A percentile compares a stretch with the other conserved stretches of the same genome.
Conservation (phyloP, 2,113 vertebrate species). For the Urocynchramus pylzowi region DNA sequence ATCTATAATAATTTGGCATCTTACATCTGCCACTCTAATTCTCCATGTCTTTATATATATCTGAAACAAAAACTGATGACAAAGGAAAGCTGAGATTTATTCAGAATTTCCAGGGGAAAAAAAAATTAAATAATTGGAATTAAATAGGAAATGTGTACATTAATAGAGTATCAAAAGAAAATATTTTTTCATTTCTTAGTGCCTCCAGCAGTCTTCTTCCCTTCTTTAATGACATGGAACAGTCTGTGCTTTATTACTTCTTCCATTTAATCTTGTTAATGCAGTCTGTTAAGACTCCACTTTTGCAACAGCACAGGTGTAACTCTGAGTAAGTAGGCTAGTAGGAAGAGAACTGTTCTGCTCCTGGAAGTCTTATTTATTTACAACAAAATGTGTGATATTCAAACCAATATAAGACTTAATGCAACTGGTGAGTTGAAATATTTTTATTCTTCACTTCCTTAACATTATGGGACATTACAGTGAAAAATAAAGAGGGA, state of each 20-base stretch:
- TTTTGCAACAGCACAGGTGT: slow-evolving; percentile 64
- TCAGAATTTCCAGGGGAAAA: background rate
- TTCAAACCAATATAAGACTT: slow-evolving; percentile 76
- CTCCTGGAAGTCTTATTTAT: slow-evolving; percentile 43
- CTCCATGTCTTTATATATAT: background rate
- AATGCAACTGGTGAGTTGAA: slow-evolving; percentile 79
- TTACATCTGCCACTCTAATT: background rate
- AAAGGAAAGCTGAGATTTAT: background rate
- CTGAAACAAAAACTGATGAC: background rate
- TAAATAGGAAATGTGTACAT: background rate
- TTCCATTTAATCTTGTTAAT: slow-evolving; percentile 82
- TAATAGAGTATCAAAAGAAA: background rate
- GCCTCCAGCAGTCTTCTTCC: slow-evolving; percentile 46
- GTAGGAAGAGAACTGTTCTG: slow-evolving; percentile 42
- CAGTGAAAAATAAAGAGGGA: background rate
- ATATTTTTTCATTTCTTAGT: background rate
- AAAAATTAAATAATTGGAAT: background rate
- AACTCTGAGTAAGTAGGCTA: slow-evolving; percentile 17
- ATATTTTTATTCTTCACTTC: slow-evolving; percentile 45
- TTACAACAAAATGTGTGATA: slow-evolving; percentile 69
- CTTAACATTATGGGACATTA: background rate
- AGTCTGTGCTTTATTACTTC: slow-evolving; percentile 74
- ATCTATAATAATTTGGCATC: background rate
- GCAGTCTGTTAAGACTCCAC: slow-evolving; percentile 67
- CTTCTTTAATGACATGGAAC: slow-evolving; percentile 74